Evolutionary conservation across 2,797 vertebrate species (phyloP).

Genomic region (Tapera naevia): DNA sequence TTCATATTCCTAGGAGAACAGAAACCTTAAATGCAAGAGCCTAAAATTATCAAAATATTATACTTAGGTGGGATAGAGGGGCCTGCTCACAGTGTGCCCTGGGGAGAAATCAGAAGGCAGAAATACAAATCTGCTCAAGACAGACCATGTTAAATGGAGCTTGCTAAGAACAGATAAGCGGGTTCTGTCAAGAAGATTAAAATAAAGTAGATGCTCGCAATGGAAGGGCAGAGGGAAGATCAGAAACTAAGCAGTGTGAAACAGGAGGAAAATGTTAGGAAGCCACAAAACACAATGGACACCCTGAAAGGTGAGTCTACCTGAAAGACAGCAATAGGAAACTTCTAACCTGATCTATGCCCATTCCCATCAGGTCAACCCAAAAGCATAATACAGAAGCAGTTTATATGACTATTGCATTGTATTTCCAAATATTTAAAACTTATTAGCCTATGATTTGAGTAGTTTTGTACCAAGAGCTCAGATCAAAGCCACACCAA

Average conservation of each 20-base stretch:
- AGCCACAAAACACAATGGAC: not conserved
- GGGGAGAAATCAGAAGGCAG: not conserved
- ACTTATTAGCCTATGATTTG: not conserved
- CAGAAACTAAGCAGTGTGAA: not conserved
- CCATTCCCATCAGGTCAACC: not conserved
- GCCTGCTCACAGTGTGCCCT: rapidly evolving
- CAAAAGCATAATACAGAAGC: not conserved
- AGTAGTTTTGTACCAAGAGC: not conserved
- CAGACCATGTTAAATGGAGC: not conserved
- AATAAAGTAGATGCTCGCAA: slow-evolving; percentile 32
- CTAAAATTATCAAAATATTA: not conserved
- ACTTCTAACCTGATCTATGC: not conserved
- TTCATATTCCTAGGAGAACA: not conserved
- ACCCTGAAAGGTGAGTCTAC: not conserved
- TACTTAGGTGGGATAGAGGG: not conserved
- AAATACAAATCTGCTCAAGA: slow-evolving; percentile 21
- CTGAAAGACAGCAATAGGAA: not conserved
- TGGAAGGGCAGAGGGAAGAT: not conserved
- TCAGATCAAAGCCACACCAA: not conserved
- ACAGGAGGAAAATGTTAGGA: not conserved
- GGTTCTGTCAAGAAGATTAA: slow-evolving; percentile 49
- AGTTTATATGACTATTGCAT: not conserved
- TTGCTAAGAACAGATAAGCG: slow-evolving; percentile 39
- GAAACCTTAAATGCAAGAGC: not conserved
- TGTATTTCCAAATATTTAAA: not conserved